phyloP scores from a whole-genome alignment of 2,113 vertebrate genomes.

The Amia ocellicauda region DNA sequence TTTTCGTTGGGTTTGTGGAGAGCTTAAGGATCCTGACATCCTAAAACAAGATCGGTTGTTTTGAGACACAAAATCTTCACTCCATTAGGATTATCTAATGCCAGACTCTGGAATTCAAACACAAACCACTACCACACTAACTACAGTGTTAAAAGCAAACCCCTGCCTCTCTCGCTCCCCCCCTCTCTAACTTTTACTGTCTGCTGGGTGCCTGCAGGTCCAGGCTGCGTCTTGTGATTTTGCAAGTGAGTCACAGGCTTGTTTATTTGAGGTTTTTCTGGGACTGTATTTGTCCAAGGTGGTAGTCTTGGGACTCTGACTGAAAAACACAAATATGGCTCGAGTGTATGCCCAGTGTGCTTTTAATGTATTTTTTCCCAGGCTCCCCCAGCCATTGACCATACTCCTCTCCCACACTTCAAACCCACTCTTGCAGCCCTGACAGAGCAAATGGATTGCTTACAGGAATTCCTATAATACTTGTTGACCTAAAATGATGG shows the following conservation, averaged over 20 bases:
- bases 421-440: constrained; percentile 2
- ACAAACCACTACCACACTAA: background rate
- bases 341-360: background rate
- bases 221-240: constrained; percentile 56
- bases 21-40: no score
- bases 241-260: constrained; percentile 32
- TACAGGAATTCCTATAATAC: constrained; percentile 21
- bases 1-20: no score
- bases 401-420: background rate
- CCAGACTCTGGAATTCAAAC: background rate
- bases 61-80: no score
- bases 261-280: constrained; percentile 47
- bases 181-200: constrained; percentile 16
- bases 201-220: no score
- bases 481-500: constrained; percentile 20
- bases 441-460: constrained; percentile 27
- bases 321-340: constrained; percentile 4
- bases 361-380: constrained; percentile 3
- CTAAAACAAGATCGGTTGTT: no score
- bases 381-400: background rate
- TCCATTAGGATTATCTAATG: constrained; percentile 12
- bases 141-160: no score
- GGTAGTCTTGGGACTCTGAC: constrained; percentile 29
- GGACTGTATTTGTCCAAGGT: constrained; percentile 36
- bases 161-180: constrained; percentile 13